Evolutionary conservation across 2,113 vertebrate species (phyloP).

Genomic region (Labeo catla): DNA sequence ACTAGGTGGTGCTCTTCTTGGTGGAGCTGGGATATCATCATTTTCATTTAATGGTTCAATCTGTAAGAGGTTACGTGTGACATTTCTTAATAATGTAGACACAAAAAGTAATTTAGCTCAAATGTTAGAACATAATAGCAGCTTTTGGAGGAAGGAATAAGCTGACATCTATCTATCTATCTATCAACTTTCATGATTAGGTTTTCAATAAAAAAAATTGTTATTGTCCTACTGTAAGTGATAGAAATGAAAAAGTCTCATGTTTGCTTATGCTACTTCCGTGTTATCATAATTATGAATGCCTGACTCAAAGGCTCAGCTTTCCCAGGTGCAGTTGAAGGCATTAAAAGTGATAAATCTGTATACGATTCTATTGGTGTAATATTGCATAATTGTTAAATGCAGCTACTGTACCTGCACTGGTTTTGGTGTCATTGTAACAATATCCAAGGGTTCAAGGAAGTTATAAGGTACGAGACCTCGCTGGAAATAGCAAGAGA

Average conservation of each 20-base stretch:
- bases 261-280: not conserved
- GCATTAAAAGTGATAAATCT: not conserved
- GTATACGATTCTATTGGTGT: not conserved
- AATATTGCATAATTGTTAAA: not conserved
- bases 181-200: not conserved
- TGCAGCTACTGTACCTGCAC: conserved; percentile 73
- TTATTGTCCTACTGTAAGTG: too few species aligned
- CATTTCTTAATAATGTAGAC: not conserved
- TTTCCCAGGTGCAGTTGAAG: not conserved
- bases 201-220: too few species aligned
- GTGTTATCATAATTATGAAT: not conserved
- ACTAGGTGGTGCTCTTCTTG: conserved; percentile 68
- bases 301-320: not conserved
- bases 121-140: not conserved
- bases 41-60: conserved; percentile 60
- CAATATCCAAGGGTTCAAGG: conserved; percentile 84
- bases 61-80: conserved; percentile 54
- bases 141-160: too few species aligned
- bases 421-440: conserved; percentile 75
- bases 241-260: not conserved
- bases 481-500: conserved; percentile 73
- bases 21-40: conserved; percentile 69
- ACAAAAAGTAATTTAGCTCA: not conserved
- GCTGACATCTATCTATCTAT: too few species aligned
- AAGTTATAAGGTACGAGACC: conserved; percentile 95